Evolutionary conservation across 2,113 vertebrate genomes (phyloP).

Genomic region (Oceanodroma tethys): DNA sequence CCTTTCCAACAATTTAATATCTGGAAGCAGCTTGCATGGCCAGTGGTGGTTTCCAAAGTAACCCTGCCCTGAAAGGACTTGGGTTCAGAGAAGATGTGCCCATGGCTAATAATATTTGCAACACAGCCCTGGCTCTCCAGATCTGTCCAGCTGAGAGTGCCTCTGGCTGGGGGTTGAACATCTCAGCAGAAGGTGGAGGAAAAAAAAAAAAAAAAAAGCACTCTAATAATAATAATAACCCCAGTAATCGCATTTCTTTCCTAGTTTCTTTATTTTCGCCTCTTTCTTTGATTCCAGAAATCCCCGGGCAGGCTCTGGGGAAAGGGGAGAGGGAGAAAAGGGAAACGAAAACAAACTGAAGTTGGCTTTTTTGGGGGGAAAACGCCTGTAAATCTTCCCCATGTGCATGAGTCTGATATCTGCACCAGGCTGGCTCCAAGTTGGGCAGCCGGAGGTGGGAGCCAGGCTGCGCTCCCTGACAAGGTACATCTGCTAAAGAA

Average conservation of each 20-base stretch:
- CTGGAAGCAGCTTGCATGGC: slow-evolving; percentile 23
- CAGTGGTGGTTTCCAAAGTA: slow-evolving; percentile 39
- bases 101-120: background rate
- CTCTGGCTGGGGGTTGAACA: background rate
- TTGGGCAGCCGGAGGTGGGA: background rate
- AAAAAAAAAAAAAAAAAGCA: too few relatives aligned
- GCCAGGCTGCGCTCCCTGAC: background rate
- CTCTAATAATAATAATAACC: background rate
- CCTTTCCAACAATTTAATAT: slow-evolving; percentile 42
- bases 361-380: background rate
- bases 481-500: slow-evolving; percentile 4
- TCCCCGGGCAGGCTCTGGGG: background rate
- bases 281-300: background rate
- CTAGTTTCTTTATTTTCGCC: background rate
- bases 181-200: background rate
- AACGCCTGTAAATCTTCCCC: background rate
- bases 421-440: background rate
- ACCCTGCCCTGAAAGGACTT: background rate
- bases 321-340: background rate
- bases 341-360: background rate
- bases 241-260: background rate
- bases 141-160: background rate
- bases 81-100: background rate
- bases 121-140: background rate
- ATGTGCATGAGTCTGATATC: background rate